A percentile compares a stretch with the other conserved stretches of the same genome.
These are phyloP conservation scores for Drosophila buzzatii DNA, from an alignment of 2,888 invertebrate species.

Conservation along the genomic window DNA sequence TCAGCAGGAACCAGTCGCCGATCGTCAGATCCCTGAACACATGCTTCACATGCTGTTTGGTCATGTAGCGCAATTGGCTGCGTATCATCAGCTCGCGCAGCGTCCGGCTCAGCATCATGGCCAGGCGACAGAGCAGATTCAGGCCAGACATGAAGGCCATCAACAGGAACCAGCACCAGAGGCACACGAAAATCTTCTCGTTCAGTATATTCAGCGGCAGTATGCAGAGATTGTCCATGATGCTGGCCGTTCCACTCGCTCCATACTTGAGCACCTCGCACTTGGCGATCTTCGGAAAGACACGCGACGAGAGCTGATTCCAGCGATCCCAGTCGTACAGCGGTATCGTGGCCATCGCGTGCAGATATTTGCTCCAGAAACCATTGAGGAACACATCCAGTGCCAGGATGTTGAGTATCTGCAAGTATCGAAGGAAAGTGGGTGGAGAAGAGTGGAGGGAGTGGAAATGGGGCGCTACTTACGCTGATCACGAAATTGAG, in stretches of 20 bases:
- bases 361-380: constrained; percentile 82
- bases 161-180: constrained; percentile 92
- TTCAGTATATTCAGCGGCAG: constrained; percentile 92
- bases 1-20: constrained; percentile 92
- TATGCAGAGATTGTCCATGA: constrained; percentile 91
- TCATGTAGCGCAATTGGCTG: constrained; percentile 76
- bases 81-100: constrained; percentile 80
- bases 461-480: constrained; percentile 82
- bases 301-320: constrained; percentile 82
- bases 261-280: constrained; percentile 95
- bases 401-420: constrained; percentile 81
- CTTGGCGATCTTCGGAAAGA: constrained; percentile 91
- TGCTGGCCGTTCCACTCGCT: constrained; percentile 92
- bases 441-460: neutral
- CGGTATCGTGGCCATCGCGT: constrained; percentile 79
- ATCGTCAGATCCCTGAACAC: constrained; percentile 85
- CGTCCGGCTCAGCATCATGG: constrained; percentile 86
- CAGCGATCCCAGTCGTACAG: constrained; percentile 82
- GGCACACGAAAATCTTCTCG: constrained; percentile 91
- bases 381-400: constrained; percentile 83
- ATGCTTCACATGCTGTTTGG: constrained; percentile 70
- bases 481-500: constrained; percentile 91
- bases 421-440: neutral
- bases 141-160: constrained; percentile 88
- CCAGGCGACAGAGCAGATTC: constrained; percentile 88